Base-by-base conservation (phyloP, 2,888 invertebrate genomes). In the Drosophila borborema region DNA sequence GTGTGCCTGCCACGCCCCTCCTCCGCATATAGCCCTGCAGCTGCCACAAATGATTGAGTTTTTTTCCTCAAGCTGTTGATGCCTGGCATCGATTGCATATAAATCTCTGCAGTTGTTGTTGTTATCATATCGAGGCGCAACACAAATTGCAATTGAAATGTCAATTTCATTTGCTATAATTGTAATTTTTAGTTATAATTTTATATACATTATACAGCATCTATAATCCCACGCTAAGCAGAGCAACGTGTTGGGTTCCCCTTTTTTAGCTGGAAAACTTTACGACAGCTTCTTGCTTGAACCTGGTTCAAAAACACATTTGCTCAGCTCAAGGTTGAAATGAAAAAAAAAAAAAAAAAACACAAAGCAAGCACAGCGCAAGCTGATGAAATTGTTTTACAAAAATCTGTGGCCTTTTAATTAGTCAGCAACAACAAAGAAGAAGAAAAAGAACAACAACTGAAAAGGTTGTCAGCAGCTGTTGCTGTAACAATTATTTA, bases 1-100 rank as follows among this genome's bases (percentile, higher is more conserved):
- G 16, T 53, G 12, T 58, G 41, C 41, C 41, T 58, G 69, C 31
- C 51, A 31, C 43, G 14, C 63, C 36, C 28, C 59, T 16, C 16
- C 23, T 23, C 3, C 20, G 23, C 23, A 23, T 23, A 1, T 23
- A 23, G 23, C 23, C 18, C 31, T 12, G 18, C 9, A 40, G 48
- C 61, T 58, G 68, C 53, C 67, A 67, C 43, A 80, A 86, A 73
- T 89, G 81, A 86, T 82, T 82, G 80, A 82, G 82, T 80, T 80
- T 51, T 28, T 28, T 31, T 10, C n/a, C 16, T n/a, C n/a, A 49
- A 49, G 77, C 74, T 51, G 68, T 66, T 74, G 77, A 79, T 62
- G 83, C 70, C 63, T 59, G 77, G 86, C 88, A 86, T 89, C 86
- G 86, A 84, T 89, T 86, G 84, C 86, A 89, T 84, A 81, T 83